Percentiles rank a stretch among this genome's conserved stretches.
phyloP scores from a whole-genome alignment of 2,113 vertebrate species.

The Acanthisitta chloris region DNA sequence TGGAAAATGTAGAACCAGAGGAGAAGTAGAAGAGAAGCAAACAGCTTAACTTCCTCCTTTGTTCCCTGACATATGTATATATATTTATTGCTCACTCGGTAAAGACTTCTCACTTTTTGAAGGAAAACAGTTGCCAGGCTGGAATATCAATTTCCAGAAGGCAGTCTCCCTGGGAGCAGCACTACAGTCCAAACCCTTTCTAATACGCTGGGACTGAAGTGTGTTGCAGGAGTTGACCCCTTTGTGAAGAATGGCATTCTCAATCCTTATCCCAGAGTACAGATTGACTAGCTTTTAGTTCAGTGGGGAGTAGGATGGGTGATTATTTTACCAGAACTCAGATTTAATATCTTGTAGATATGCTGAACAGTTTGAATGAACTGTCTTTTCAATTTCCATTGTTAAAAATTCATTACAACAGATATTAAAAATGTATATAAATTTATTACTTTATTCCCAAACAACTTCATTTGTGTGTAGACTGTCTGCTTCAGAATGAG shows the following conservation, averaged over 20 bases:
- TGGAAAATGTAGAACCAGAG: background rate
- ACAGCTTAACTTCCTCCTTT: background rate
- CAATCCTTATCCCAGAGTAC: background rate
- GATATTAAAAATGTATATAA: background rate
- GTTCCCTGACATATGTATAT: background rate
- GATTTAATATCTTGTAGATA: background rate
- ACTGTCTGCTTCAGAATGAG: background rate
- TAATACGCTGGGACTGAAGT: background rate
- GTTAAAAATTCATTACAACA: background rate
- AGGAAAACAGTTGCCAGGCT: background rate
- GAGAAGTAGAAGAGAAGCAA: background rate
- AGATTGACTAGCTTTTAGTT: background rate
- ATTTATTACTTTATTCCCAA: background rate
- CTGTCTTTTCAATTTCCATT: background rate
- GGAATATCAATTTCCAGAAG: slow-evolving; percentile 14
- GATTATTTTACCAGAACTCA: background rate
- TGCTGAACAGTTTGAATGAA: background rate
- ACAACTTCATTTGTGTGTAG: background rate
- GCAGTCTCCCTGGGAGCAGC: background rate
- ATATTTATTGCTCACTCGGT: background rate
- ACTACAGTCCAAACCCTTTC: background rate
- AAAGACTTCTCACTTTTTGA: background rate
- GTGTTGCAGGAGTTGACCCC: background rate
- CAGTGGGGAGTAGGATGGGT: background rate
- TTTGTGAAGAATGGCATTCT: background rate